Base-by-base conservation (phyloP, 1,140 invertebrate genomes). In the Ditylenchus dipsaci region DNA sequence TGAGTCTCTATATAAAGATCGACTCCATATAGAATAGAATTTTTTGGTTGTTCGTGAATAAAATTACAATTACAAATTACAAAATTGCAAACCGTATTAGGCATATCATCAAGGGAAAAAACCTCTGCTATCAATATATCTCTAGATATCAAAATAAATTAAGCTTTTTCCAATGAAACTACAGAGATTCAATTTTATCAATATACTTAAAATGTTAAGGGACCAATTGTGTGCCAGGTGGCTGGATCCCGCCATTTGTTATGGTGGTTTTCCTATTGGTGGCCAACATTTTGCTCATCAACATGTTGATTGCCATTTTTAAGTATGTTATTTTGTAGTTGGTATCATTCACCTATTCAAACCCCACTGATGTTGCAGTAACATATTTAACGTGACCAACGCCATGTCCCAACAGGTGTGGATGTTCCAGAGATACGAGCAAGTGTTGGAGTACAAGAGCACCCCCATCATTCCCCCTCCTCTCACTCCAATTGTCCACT, bases 351-450 rank as follows among this genome's bases (percentile, higher is more conserved):
- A 56, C 29, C 13, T 23, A 56, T 5, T 56, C 13, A 9, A 23
- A 9, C 29, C 53, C 21, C 21, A n/a, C n/a, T n/a, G n/a, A 9
- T 8, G n/a, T 3, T 68, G 9, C 15, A 87, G 86, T 84, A 94
- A 95, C 85, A 96, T 97, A 72, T 98, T 96, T 86, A 91, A 91
- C 75, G 90, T 92, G 85, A 92, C 95, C 67, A 94, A 95, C 86
- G 90, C 91, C 69, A 89, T 93, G 71, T 92, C 95, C 38, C 90
- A 93, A 84, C 90, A 95, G 88, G 91, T 97, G 1, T 98, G 94
- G 94, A 96, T 96, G 90, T 97, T 95, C 83, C 93, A 97, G 87
- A 87, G 94, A 62, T 98, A 96, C 85, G 91, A 90, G 23, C 91
- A 97, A 63, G 94, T 97, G 7, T 93, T 97, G 89, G 93, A 97